These are phyloP conservation scores for Cryptus viduatorius DNA, from an alignment of 2,888 invertebrate species.

Conservation along the genomic window DNA sequence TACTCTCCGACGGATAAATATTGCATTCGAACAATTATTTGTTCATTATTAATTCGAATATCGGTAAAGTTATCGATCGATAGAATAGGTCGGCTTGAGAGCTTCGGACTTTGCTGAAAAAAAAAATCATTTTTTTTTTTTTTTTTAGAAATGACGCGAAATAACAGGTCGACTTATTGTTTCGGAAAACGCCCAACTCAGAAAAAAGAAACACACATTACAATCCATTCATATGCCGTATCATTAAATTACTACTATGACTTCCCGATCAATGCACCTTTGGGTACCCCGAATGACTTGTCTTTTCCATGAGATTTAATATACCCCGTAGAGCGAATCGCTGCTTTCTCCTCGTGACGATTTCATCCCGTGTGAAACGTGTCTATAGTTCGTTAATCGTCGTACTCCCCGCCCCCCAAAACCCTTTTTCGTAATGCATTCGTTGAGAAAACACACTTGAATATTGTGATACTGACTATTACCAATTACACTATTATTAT, in stretches of 20 bases:
- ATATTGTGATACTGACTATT: constrained; percentile 25
- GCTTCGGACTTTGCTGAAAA: no score
- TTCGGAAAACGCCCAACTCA: not conserved
- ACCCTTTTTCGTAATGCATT: constrained; percentile 22
- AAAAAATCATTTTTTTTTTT: no score
- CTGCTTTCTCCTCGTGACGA: constrained; percentile 31
- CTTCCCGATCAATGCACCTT: constrained; percentile 83
- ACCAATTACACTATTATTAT: constrained; percentile 48
- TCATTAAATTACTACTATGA: constrained; percentile 44
- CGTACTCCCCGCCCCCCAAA: constrained; percentile 6
- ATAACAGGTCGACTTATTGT: not conserved
- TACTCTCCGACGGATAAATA: no score
- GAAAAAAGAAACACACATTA: constrained; percentile 17
- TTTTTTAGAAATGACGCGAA: no score
- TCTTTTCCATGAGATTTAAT: constrained; percentile 41
- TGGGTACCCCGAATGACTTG: constrained; percentile 79
- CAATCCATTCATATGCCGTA: constrained; percentile 1
- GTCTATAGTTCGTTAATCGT: constrained; percentile 45
- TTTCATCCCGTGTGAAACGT: constrained; percentile 56
- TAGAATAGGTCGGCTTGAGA: no score
- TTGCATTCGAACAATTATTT: no score
- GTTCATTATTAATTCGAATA: no score
- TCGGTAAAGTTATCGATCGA: no score
- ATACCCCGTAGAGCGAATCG: constrained; percentile 60
- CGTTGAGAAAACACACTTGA: not conserved